A percentile compares a stretch with the other conserved stretches of the same genome.
These are phyloP conservation scores for Hirudo medicinalis DNA, from an alignment of 1,140 invertebrate genomes.

Conservation along the genomic window DNA sequence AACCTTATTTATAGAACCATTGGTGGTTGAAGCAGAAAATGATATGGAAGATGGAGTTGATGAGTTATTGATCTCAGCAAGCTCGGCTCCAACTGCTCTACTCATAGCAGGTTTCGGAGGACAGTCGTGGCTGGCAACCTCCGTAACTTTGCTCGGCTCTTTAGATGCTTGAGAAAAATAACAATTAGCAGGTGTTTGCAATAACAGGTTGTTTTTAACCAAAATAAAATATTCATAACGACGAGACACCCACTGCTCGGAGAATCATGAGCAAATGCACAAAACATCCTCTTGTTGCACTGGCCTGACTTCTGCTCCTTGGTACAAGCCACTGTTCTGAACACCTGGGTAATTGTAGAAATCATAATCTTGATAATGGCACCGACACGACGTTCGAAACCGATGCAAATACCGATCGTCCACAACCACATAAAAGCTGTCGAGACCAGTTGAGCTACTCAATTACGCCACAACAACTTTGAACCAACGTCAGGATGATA, in stretches of 20 bases:
- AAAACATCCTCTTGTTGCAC: conserved; percentile 92
- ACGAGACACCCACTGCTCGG: not conserved
- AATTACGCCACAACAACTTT: too few relatives aligned
- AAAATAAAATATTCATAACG: not conserved
- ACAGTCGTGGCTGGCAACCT: not conserved
- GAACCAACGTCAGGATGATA: conserved; percentile 78
- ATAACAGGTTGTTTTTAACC: not conserved
- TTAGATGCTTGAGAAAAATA: not conserved
- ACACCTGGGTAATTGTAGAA: conserved; percentile 52
- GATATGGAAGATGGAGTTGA: too few relatives aligned
- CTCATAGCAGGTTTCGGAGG: not conserved
- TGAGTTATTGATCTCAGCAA: too few relatives aligned
- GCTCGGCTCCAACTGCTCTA: not conserved
- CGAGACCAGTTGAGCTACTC: too few relatives aligned
- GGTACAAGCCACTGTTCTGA: conserved; percentile 97
- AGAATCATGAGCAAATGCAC: conserved; percentile 82
- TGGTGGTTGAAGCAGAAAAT: too few relatives aligned
- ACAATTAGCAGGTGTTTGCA: not conserved
- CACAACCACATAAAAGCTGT: not conserved
- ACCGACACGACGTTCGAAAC: not conserved
- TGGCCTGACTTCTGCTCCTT: conserved; percentile 91
- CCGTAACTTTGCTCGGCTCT: not conserved
- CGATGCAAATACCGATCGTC: not conserved
- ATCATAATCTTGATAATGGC: not conserved
- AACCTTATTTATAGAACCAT: too few relatives aligned